These are phyloP conservation scores for Polia nebulosa DNA, from an alignment of 2,888 invertebrate genomes.

Conservation along the genomic window DNA sequence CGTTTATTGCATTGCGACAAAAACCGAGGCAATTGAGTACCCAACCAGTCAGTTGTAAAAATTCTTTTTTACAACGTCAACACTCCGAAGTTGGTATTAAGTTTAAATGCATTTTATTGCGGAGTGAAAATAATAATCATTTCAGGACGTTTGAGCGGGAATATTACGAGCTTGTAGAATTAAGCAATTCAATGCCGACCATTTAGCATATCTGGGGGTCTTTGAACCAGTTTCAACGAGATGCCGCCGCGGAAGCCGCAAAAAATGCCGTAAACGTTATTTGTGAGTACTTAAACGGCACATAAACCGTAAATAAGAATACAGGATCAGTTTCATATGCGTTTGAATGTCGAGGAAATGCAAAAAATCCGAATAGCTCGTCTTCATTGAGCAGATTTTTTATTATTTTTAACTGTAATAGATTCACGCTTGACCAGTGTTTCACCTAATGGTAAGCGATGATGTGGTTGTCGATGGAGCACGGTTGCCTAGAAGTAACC, in stretches of 20 bases:
- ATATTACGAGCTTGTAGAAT: slow-evolving; percentile 40
- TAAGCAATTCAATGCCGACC: slow-evolving; percentile 54
- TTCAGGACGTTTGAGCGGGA: slow-evolving; percentile 18
- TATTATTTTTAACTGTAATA: no score
- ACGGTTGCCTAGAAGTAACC: no score
- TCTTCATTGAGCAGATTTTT: slow-evolving; percentile 14
- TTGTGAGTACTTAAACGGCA: slow-evolving; percentile 39
- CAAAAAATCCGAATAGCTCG: not conserved
- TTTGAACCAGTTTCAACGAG: slow-evolving; percentile 55
- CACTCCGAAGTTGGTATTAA: slow-evolving; percentile 12
- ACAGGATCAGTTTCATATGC: slow-evolving; percentile 15
- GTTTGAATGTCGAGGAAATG: not conserved
- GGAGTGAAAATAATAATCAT: slow-evolving; percentile 12
- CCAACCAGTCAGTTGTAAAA: slow-evolving; percentile 26
- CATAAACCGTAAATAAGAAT: slow-evolving; percentile 30
- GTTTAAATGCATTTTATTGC: slow-evolving; percentile 13
- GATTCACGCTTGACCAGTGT: no score
- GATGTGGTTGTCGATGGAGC: no score
- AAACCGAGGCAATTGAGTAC: slow-evolving; percentile 20
- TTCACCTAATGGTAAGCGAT: no score
- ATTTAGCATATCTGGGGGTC: slow-evolving; percentile 57
- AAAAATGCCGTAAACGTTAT: slow-evolving; percentile 44
- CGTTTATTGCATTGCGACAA: slow-evolving; percentile 31
- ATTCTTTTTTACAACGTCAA: slow-evolving; percentile 18
- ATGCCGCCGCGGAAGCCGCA: slow-evolving; percentile 25